Evolutionary conservation across 1,140 invertebrate species (phyloP).

Genomic region (Phymastichus coffea): DNA sequence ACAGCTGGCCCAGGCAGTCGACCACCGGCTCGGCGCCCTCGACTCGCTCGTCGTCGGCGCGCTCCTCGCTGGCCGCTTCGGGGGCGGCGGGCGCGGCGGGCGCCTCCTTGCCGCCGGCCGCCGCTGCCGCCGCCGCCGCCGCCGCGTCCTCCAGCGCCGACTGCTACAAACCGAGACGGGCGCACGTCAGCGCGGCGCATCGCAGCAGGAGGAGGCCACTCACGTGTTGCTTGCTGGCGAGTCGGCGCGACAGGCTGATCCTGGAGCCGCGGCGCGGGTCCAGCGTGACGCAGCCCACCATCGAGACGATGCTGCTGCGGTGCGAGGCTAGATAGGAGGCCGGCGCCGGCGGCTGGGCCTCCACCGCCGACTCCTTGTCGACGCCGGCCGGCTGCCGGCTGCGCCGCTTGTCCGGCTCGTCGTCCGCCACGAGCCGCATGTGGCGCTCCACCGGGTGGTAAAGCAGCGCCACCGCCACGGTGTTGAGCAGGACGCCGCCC

Average conservation of each 20-base stretch:
- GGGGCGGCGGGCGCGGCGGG: no score
- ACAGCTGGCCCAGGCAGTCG: constrained; percentile 63
- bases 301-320: background rate
- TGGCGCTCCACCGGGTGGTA: constrained; percentile 80
- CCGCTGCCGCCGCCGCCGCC: no score
- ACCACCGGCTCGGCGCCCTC: background rate
- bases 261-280: background rate
- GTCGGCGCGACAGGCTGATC: background rate
- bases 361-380: background rate
- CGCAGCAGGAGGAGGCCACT: no score
- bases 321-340: background rate
- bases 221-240: no score
- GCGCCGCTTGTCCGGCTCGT: constrained; percentile 31
- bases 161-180: no score
- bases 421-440: constrained; percentile 65
- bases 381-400: background rate
- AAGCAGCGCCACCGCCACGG: constrained; percentile 74
- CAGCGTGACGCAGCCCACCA: background rate
- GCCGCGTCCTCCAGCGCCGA: no score
- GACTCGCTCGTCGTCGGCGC: background rate
- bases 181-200: no score
- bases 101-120: no score
- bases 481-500: constrained; percentile 76
- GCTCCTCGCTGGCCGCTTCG: background rate
- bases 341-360: no score